Base-by-base conservation (phyloP, 2,113 vertebrate species). In the Manacus vitellinus region DNA sequence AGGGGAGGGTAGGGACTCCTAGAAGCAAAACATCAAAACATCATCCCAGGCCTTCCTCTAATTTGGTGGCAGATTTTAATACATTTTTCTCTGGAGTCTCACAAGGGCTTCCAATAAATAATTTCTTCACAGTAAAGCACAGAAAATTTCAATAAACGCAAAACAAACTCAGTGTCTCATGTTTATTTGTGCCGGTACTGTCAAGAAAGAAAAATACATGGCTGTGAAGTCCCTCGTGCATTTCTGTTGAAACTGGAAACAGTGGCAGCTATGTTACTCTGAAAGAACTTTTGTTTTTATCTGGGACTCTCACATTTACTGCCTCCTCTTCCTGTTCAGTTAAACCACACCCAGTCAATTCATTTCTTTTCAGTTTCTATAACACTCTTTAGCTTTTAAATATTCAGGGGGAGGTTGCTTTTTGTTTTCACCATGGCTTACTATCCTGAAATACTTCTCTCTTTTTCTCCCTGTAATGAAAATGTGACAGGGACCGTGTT, bases 211-310 rank as follows among this genome's bases (percentile, higher is more conserved):
- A 62, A 56, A 17, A 11, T 14, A 70, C 2, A 10, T 15, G 14
- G 16, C 43, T 85, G 25, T 62, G n/a, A 83, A 65, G 31, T 75
- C 30, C 27, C 37, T 33, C 17, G 4, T 12, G 37, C 6, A 16
- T 61, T 87, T 58, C 59, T 81, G 27, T 81, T 70, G 58, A 65
- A 85, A 89, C 11, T n/a, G 81, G 70, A 30, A 81, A 22, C 1
- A 3, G 22, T 39, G 31, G 11, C 37, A 65, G 11, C 22, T 59
- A 31, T 0, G 0, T 77, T 87, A 46, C 59, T 66, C 7, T 0
- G 9, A 87, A 80, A 84, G 13, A 89, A 31, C 31, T n/a, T 46
- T 28, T 41, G 49, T 37, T 82, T 73, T 58, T 77, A 11, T 72
- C 55, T 73, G 47, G 6, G 41, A 55, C 10, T 71, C 41, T 80